phyloP scores from a whole-genome alignment of 2,888 invertebrate species.

The Morpho helenor region DNA sequence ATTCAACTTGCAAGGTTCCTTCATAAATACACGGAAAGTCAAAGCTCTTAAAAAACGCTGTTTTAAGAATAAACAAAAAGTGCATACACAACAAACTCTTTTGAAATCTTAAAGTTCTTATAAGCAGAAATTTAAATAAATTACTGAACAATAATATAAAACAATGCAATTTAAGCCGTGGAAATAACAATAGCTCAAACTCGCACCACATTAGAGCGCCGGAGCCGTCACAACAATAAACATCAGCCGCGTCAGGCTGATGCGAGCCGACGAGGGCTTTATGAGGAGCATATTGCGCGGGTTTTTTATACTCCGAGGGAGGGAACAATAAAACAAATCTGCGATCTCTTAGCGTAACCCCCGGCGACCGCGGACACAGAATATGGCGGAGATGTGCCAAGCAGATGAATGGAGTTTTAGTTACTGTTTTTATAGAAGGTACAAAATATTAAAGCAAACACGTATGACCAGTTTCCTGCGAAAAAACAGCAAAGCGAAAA shows the following conservation, averaged over 20 bases:
- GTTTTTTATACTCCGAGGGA: constrained; percentile 41
- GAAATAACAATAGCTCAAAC: constrained; percentile 5
- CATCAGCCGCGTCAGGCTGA: constrained; percentile 35
- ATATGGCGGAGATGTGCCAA: constrained; percentile 11
- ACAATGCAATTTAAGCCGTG: constrained; percentile 4
- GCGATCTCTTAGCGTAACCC: constrained; percentile 38
- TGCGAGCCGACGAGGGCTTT: constrained; percentile 36
- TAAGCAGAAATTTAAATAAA: not conserved
- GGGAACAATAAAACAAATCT: constrained; percentile 48
- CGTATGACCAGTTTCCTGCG: no score
- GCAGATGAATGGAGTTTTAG: not conserved
- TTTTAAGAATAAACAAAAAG: no score
- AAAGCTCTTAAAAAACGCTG: no score
- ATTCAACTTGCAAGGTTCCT: no score
- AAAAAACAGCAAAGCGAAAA: no score
- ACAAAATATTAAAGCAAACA: no score
- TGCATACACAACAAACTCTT: no score
- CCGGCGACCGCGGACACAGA: constrained; percentile 29
- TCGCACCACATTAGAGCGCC: constrained; percentile 5
- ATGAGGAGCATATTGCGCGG: constrained; percentile 57
- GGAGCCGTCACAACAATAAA: constrained; percentile 44
- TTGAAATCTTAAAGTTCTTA: no score
- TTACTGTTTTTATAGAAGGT: no score
- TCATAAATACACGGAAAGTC: no score
- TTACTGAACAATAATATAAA: not conserved